Base-by-base conservation (phyloP, 2,888 invertebrate genomes). In the Netelia inedita region DNA sequence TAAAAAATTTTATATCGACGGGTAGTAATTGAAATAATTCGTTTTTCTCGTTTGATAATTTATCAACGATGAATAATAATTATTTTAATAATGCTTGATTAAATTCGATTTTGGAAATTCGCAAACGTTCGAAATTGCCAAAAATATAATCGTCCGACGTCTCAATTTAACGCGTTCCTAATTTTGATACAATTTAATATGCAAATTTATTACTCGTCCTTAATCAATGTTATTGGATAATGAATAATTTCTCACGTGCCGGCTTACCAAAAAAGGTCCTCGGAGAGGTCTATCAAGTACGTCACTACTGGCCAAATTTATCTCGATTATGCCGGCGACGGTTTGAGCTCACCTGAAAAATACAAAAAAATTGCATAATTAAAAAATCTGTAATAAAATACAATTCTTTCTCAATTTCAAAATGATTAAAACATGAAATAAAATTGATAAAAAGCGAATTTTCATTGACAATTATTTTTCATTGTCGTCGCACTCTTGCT, bases 271-370 rank as follows among this genome's bases (percentile, higher is more conserved):
- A 76, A 82, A 82, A 28, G 35, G 16, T 84, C 80, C 85, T 43
- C 35, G 57, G 81, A 83, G 75, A 85, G 85, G 86, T 72, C 79
- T 83, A 80, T 80, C 76, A 83, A 79, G 82, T 79, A 82, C 85
- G 66, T 85, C 79, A 75, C 57, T 79, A 55, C 76, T 68, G 71
- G 82, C 71, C 84, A 80, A 85, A 86, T 86, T 84, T 79, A 55
- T 46, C 83, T 82, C 86, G 82, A 63, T 79, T 82, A 85, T 86
- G 75, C 84, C 79, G 82, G 71, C 50, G 80, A 86, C 61, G 82
- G 79, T 85, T 72, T 85, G 79, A 85, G 86, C 88, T 88, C 88
- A 88, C 88, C 88, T 88, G 88, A 35, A 87, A 86, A 72, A 23
- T 63, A 1, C 65, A 65, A 50, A 55, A 75, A 75, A 16, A 43